Conservation (phyloP, 2,797 vertebrate genomes). For the Threskiornis aethiopicus region DNA sequence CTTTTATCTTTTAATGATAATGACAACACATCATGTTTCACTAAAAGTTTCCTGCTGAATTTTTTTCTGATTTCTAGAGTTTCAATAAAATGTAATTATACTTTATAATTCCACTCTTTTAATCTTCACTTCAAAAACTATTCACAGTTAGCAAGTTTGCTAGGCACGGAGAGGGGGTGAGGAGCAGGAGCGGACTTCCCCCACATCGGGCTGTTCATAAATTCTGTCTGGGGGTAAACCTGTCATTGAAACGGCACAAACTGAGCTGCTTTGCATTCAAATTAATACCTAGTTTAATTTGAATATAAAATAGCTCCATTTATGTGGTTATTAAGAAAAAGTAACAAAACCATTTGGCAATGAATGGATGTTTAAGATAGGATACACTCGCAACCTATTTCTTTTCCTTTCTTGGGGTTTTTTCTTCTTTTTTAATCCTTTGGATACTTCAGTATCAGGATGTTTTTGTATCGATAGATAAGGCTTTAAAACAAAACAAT, state of each 20-base stretch:
- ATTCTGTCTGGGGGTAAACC: slow-evolving; percentile 73
- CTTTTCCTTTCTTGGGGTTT: background rate
- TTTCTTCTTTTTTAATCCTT: slow-evolving; percentile 57
- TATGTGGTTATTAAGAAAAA: slow-evolving; percentile 70
- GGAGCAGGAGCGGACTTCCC: slow-evolving; percentile 37
- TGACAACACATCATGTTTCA: slow-evolving; percentile 82
- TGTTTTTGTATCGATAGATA: slow-evolving; percentile 66
- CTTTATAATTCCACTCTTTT: slow-evolving; percentile 82
- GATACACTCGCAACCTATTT: slow-evolving; percentile 69
- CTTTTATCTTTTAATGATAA: slow-evolving; percentile 87
- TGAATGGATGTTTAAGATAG: slow-evolving; percentile 78
- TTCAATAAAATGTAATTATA: slow-evolving; percentile 85
- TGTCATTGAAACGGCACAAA: slow-evolving; percentile 72
- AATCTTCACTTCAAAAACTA: slow-evolving; percentile 82
- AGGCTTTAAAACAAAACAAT: slow-evolving; percentile 56
- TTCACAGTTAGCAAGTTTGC: slow-evolving; percentile 74
- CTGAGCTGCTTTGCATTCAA: slow-evolving; percentile 81
- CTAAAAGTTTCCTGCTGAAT: slow-evolving; percentile 83
- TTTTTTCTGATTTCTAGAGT: slow-evolving; percentile 79
- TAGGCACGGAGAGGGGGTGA: slow-evolving; percentile 50
- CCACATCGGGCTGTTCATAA: slow-evolving; percentile 55
- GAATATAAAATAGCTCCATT: slow-evolving; percentile 83
- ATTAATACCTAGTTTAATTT: slow-evolving; percentile 82
- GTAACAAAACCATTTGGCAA: slow-evolving; percentile 69
- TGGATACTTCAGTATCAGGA: slow-evolving; percentile 57